These are phyloP conservation scores for Apteryx mantelli DNA, from an alignment of 2,113 vertebrate genomes.

Conservation along the genomic window DNA sequence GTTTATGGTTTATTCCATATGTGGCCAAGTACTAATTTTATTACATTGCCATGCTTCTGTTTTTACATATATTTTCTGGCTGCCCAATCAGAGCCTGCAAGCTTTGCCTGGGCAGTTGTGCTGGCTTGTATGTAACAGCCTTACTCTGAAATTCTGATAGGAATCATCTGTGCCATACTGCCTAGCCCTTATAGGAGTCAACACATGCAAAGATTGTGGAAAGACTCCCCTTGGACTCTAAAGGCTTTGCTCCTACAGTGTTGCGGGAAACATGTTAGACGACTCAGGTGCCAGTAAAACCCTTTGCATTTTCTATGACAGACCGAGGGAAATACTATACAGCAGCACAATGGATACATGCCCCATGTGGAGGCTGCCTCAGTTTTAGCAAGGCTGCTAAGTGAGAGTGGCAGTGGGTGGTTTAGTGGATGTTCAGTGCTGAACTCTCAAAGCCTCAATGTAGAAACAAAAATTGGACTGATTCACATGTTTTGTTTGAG, in stretches of 20 bases:
- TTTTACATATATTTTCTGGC: background rate
- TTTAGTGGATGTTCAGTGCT: background rate
- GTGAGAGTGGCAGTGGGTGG: background rate
- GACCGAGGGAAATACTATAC: background rate
- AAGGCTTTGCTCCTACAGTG: background rate
- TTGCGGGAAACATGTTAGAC: background rate
- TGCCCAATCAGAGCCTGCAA: background rate
- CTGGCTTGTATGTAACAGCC: background rate
- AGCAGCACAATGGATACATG: background rate
- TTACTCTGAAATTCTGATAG: background rate
- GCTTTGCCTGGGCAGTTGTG: background rate
- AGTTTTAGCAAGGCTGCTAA: background rate
- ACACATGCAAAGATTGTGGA: background rate
- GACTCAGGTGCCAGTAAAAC: background rate
- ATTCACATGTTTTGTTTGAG: background rate
- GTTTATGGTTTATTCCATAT: background rate
- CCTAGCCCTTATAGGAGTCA: background rate
- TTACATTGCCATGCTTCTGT: background rate
- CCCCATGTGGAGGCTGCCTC: background rate
- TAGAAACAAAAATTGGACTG: constrained; percentile 6
- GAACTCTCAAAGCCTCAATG: background rate
- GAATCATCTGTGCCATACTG: background rate
- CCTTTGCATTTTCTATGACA: background rate
- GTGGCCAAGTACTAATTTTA: background rate
- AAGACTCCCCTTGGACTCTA: background rate